phyloP scores from a whole-genome alignment of 2,113 vertebrate species.

The Hemiprocne comata region DNA sequence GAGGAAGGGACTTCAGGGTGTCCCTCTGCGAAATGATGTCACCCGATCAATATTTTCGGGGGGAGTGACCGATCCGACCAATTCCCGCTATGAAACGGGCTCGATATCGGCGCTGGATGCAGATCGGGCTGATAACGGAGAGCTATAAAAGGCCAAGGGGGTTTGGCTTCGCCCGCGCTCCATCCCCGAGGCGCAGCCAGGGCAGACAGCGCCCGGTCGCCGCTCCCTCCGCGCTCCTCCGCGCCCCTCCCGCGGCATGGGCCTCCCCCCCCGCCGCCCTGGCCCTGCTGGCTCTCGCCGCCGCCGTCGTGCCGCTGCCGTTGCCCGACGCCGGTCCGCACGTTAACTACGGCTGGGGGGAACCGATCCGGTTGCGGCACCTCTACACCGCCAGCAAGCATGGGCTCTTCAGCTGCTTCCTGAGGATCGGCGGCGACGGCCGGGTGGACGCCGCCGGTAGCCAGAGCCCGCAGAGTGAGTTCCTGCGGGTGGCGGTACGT shows the following conservation, averaged over 20 bases:
- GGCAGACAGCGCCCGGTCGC: not conserved
- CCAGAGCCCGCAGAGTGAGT: slow-evolving; percentile 86
- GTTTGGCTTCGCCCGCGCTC: slow-evolving; percentile 20
- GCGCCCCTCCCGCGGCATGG: not conserved
- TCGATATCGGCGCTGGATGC: slow-evolving; percentile 58
- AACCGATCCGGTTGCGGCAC: slow-evolving; percentile 85
- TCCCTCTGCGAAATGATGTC: slow-evolving; percentile 53
- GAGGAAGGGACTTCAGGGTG: slow-evolving; percentile 28
- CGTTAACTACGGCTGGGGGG: slow-evolving; percentile 85
- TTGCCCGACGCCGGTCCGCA: slow-evolving; percentile 82
- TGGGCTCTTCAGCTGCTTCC: slow-evolving; percentile 81
- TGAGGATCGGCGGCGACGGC: slow-evolving; percentile 85
- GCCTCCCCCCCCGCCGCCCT: slow-evolving; percentile 24
- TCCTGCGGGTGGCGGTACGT: not conserved
- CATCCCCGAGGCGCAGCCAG: not conserved
- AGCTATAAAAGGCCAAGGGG: slow-evolving; percentile 81
- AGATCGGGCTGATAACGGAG: slow-evolving; percentile 77
- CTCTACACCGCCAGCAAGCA: slow-evolving; percentile 84
- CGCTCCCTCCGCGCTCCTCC: not conserved
- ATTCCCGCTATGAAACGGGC: slow-evolving; percentile 60
- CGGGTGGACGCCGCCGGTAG: slow-evolving; percentile 79
- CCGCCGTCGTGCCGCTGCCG: slow-evolving; percentile 58
- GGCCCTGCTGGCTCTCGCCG: slow-evolving; percentile 59
- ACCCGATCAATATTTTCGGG: slow-evolving; percentile 49
- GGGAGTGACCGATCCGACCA: slow-evolving; percentile 26